These are phyloP conservation scores for Mesocentrotus franciscanus DNA, from an alignment of 53 echinoderm and acorn worm genomes.

Conservation along the genomic window DNA sequence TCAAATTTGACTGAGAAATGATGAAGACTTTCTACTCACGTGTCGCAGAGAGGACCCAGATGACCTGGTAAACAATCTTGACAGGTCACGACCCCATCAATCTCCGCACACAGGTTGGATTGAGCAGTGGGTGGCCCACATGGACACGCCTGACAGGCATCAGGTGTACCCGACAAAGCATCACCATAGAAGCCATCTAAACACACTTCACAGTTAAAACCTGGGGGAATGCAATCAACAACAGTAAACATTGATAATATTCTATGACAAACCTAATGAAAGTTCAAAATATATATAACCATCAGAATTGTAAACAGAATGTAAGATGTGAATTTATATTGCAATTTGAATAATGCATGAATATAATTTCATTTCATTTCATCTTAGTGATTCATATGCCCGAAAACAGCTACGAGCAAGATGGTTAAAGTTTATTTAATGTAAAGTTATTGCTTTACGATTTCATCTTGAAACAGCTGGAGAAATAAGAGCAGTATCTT, in stretches of 20 bases:
- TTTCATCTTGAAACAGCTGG: too few species aligned
- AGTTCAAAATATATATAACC: not conserved
- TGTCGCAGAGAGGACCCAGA: conserved; percentile 81
- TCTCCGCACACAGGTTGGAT: conserved; percentile 67
- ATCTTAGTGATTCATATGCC: not conserved
- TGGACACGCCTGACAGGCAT: conserved; percentile 84
- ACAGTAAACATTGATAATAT: not conserved
- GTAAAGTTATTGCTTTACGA: too few species aligned
- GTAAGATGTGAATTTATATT: not conserved
- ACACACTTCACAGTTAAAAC: conserved; percentile 91
- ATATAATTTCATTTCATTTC: not conserved
- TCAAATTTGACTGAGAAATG: not conserved
- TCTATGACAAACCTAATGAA: not conserved
- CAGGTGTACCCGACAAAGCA: conserved; percentile 82
- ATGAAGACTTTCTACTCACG: conserved; percentile 65
- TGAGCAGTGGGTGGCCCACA: conserved; percentile 78
- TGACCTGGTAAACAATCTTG: conserved; percentile 79
- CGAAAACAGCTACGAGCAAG: too few species aligned
- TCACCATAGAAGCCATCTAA: conserved; percentile 88
- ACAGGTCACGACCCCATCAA: conserved; percentile 81
- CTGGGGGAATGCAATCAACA: conserved; percentile 45
- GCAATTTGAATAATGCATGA: not conserved
- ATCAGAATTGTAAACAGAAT: not conserved
- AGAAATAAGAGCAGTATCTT: too few species aligned
- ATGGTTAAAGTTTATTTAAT: too few species aligned